These are phyloP conservation scores for Alexandromys fortis DNA, from an alignment of 2,113 vertebrate species.

Conservation along the genomic window DNA sequence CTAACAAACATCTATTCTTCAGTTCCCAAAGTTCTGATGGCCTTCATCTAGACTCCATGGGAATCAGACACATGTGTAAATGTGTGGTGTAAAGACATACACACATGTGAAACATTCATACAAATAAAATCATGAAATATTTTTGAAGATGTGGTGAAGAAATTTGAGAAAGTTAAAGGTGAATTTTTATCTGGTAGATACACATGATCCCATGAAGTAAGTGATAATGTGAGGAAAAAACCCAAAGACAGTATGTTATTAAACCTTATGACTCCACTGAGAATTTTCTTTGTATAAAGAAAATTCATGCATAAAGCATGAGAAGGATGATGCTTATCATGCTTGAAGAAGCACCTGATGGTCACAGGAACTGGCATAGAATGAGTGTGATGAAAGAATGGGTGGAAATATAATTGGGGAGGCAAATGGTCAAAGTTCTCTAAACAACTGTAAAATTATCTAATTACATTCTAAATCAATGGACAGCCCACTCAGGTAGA, in stretches of 20 bases:
- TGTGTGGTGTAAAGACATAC: background rate
- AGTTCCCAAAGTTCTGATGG: too few species aligned
- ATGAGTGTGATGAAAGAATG: too few species aligned
- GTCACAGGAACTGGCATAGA: accelerated
- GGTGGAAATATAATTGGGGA: too few species aligned
- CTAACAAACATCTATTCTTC: background rate
- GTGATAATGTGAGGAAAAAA: background rate
- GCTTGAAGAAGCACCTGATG: background rate
- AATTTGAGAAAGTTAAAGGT: background rate
- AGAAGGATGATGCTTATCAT: accelerated
- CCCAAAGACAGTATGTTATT: background rate
- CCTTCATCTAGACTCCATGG: background rate
- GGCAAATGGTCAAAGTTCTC: background rate
- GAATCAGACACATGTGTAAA: background rate
- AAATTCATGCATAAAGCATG: background rate
- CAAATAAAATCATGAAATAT: background rate
- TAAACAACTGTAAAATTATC: background rate
- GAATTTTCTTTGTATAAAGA: background rate
- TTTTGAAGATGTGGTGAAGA: background rate
- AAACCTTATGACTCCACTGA: background rate
- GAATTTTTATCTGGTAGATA: background rate
- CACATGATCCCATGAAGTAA: background rate
- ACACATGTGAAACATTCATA: background rate
- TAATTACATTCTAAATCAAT: background rate
- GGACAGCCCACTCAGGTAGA: background rate